phyloP scores from a whole-genome alignment of 2,888 invertebrate species.

The Tineola bisselliella region DNA sequence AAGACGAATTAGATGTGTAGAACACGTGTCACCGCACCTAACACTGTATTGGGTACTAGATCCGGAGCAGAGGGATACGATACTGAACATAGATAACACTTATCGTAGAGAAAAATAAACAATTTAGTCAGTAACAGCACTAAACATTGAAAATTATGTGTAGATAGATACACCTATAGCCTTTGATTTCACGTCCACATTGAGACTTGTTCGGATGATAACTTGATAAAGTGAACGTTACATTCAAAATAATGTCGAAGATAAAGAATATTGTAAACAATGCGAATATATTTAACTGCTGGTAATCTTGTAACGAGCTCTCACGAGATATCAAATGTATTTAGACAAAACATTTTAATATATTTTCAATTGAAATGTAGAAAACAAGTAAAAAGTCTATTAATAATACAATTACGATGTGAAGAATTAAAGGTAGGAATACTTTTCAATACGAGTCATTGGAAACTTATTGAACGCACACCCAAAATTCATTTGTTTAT shows the following conservation, averaged over 20 bases:
- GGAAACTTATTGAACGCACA: too few species aligned
- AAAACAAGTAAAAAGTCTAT: too few species aligned
- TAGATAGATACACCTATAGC: background rate
- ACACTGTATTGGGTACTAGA: background rate
- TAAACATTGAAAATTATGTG: background rate
- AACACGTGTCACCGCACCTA: background rate
- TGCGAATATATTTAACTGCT: conserved; percentile 28
- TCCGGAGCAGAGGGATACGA: background rate
- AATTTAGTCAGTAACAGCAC: background rate
- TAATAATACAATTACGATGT: too few species aligned
- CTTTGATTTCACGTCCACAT: conserved; percentile 19
- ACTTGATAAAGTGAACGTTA: conserved; percentile 40
- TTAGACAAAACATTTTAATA: conserved; percentile 38
- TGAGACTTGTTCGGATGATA: conserved; percentile 45
- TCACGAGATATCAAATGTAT: conserved; percentile 39
- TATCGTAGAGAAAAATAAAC: conserved; percentile 4
- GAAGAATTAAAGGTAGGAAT: too few species aligned
- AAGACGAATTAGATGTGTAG: background rate
- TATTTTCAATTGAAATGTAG: background rate
- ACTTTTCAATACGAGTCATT: too few species aligned
- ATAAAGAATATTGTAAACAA: conserved; percentile 62
- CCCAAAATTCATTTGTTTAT: too few species aligned
- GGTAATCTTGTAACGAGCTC: conserved; percentile 41
- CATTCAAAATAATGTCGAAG: conserved; percentile 24
- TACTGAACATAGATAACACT: background rate